Evolutionary conservation across 2,888 invertebrate species (phyloP).

Genomic region (Elysia crispata): DNA sequence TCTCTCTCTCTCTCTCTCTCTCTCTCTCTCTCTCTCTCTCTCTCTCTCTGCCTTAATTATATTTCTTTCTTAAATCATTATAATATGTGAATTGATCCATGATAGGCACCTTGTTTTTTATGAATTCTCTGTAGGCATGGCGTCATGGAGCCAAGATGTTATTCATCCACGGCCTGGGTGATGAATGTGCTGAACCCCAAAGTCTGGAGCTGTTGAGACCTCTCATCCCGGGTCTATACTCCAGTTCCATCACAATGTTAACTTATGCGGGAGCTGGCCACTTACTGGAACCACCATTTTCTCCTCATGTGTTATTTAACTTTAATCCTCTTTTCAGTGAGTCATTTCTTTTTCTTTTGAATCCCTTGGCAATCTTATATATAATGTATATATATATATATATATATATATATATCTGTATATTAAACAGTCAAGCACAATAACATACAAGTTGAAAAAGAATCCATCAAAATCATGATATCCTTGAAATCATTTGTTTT

Average conservation of each 20-base stretch:
- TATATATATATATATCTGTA: neutral
- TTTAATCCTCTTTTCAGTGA: conserved; percentile 34
- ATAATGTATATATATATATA: too few relatives aligned
- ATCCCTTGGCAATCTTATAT: neutral
- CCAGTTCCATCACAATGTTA: too few relatives aligned
- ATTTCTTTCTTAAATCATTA: neutral
- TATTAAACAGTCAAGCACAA: neutral
- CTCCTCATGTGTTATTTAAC: conserved; percentile 15
- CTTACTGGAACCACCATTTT: conserved; percentile 41
- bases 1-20: neutral
- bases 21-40: conserved; percentile 5
- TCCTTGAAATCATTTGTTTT: too few relatives aligned
- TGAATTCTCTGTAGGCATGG: too few relatives aligned
- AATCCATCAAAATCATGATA: too few relatives aligned
- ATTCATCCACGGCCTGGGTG: conserved; percentile 25
- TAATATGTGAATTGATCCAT: too few relatives aligned
- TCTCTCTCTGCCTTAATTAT: neutral
- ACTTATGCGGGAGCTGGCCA: conserved; percentile 44
- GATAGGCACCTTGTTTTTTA: neutral
- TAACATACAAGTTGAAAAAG: too few relatives aligned
- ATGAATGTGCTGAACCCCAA: conserved; percentile 14
- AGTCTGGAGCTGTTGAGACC: neutral
- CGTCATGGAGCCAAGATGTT: neutral
- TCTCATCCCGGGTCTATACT: neutral
- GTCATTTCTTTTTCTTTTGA: neutral